Evolutionary conservation across 2,888 invertebrate genomes (phyloP), one percentile per base, ranked within the genome.

Genomic region (Megastigmus dorsalis): DNA sequence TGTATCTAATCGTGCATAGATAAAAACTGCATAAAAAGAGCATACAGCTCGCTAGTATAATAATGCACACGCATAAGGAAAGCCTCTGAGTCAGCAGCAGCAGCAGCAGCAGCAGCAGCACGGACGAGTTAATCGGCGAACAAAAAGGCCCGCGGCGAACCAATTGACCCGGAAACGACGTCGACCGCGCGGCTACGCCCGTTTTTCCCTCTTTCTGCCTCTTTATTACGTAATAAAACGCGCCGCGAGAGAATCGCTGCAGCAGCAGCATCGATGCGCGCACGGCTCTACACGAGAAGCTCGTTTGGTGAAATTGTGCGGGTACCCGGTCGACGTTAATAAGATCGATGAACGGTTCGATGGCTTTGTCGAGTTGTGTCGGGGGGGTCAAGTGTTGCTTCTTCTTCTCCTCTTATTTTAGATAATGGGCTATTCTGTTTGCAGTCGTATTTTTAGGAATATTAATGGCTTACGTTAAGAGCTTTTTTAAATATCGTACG

Each of bases 121-220:
- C 30, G 4, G 26, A 26, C 52, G 28, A 15, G 38, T 28, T 65
- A 50, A 65, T 65, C 52, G 52, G 13, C 65, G 41, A 36, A 62
- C 62, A 48, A 62, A 62, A 62, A 10, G 13, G 6, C 9, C 41
- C 45, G 57, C 13, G 18, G 18, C 20, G 23, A 7, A 26, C 15
- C 36, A 10, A 38, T 65, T 48, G 52, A 26, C 38, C 65, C 52
- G 65, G 52, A 65, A 65, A 7, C 38, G 7, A n/a, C n/a, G n/a
- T n/a, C n/a, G n/a, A n/a, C n/a, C n/a, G n/a, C n/a, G n/a, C n/a
- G n/a, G n/a, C n/a, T n/a, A n/a, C 23, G 18, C 15, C 52, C 9
- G 20, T 63, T 63, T 26, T 63, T 18, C 52, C 9, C 23, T 63
- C 50, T 26, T 63, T 48, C 9, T 26, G 13, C n/a, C 10, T 60